A percentile compares a stretch with the other conserved stretches of the same genome.
Evolutionary conservation across 2,113 vertebrate genomes (phyloP).

Genomic region (Pogonocichla stellata): DNA sequence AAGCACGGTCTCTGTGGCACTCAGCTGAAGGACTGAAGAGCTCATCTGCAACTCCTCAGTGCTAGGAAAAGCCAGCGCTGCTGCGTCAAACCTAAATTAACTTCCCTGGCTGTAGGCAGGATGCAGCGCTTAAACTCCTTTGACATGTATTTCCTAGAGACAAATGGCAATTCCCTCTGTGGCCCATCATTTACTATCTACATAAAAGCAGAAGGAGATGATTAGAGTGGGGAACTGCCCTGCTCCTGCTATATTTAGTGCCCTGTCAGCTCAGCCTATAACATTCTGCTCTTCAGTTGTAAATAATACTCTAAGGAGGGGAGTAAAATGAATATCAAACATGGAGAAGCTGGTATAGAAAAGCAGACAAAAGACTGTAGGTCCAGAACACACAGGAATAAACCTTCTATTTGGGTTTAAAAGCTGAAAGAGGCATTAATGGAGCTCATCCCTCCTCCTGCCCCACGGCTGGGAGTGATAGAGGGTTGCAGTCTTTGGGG

Average conservation of each 20-base stretch:
- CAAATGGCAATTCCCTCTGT: constrained; percentile 2
- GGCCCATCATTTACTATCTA: constrained; percentile 13
- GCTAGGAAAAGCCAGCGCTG: background rate
- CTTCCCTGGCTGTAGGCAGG: background rate
- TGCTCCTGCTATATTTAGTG: background rate
- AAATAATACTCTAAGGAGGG: background rate
- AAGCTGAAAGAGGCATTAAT: background rate
- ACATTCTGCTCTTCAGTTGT: background rate
- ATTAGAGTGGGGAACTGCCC: constrained; percentile 4
- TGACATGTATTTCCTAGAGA: background rate
- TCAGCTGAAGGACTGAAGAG: background rate
- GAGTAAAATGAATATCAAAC: background rate
- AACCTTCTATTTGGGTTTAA: background rate
- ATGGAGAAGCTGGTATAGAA: background rate
- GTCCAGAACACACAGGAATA: background rate
- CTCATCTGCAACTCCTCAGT: background rate
- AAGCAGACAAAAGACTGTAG: background rate
- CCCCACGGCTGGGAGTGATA: accelerated
- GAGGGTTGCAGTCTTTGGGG: background rate
- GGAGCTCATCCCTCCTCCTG: background rate
- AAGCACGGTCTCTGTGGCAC: background rate
- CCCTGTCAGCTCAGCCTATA: background rate
- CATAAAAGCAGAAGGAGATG: constrained; percentile 23
- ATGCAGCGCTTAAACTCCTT: background rate
- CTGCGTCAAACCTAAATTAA: background rate